phyloP scores from a whole-genome alignment of 2,113 vertebrate genomes.

The Forbesichthys papilliferus region DNA sequence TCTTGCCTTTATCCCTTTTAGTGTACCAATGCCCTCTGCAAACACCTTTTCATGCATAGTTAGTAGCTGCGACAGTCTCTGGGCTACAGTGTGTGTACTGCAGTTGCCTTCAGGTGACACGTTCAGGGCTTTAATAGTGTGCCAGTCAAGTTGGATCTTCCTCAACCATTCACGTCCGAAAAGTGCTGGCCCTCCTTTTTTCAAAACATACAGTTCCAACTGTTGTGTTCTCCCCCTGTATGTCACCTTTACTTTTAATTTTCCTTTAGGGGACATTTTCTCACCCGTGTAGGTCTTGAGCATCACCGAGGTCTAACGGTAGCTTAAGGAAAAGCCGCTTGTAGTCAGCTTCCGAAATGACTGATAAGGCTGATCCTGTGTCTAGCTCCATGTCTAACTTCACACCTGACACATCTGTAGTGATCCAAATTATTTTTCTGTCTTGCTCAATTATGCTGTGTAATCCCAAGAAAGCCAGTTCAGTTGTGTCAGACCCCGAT shows the following conservation, averaged over 20 bases:
- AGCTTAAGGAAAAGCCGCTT: constrained; percentile 1
- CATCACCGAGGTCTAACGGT: constrained; percentile 5
- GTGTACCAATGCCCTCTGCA: neutral
- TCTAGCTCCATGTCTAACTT: too few species aligned
- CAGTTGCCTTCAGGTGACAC: neutral
- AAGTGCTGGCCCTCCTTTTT: neutral
- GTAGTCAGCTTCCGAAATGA: constrained; percentile 25
- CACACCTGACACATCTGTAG: too few species aligned
- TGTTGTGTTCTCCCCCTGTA: neutral
- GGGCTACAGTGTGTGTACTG: neutral
- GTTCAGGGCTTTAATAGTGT: neutral
- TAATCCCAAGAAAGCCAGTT: too few species aligned
- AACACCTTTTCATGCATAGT: too few species aligned
- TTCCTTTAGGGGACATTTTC: constrained; percentile 5
- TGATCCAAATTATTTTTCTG: too few species aligned
- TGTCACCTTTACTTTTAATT: neutral
- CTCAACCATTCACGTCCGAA: constrained; percentile 1
- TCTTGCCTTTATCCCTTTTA: neutral
- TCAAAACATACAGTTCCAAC: neutral
- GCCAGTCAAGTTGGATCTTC: neutral
- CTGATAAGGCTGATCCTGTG: constrained; percentile 22
- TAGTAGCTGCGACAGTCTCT: too few species aligned
- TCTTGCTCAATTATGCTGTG: too few species aligned
- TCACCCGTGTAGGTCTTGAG: constrained; percentile 4
- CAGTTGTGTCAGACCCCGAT: too few species aligned